A percentile compares a stretch with the other conserved stretches of the same genome.
These are phyloP conservation scores for Actias luna DNA, from an alignment of 2,888 invertebrate genomes.

Conservation along the genomic window DNA sequence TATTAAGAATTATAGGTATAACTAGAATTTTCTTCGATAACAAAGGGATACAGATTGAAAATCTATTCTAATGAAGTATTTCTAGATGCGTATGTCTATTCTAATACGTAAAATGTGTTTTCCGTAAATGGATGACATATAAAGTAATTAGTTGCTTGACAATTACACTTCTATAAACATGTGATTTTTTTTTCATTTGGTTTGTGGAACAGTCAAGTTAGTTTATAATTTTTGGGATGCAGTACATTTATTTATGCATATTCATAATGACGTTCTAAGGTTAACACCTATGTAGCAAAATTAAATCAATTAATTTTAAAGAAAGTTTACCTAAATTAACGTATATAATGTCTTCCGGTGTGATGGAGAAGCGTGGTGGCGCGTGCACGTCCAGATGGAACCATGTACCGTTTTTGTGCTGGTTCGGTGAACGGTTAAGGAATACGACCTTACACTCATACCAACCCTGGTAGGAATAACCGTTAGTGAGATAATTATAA, in stretches of 20 bases:
- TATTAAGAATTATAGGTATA: background rate
- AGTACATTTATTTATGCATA: background rate
- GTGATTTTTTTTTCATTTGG: no score
- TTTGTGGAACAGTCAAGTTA: background rate
- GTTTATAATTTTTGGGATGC: background rate
- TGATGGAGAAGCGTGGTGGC: conserved; percentile 96
- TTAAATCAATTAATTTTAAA: background rate
- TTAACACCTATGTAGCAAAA: no score
- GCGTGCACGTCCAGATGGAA: conserved; percentile 99
- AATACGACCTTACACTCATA: conserved; percentile 97
- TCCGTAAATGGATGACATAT: no score
- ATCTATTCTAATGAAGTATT: background rate
- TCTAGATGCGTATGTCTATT: background rate
- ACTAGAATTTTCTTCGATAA: background rate
- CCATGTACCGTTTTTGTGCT: conserved; percentile 97
- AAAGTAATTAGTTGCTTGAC: background rate
- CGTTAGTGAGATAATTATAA: background rate
- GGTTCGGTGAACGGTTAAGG: conserved; percentile 95
- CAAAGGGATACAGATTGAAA: background rate
- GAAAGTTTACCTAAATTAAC: conserved; percentile 88
- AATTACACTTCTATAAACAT: background rate
- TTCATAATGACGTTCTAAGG: no score
- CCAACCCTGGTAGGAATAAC: conserved; percentile 85
- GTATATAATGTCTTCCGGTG: conserved; percentile 97
- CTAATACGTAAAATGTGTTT: no score